These are phyloP conservation scores for Turritopsis dohrnii DNA, from an alignment of 30 jellyfish, hydroid and myxozoan genomes.

Conservation along the genomic window DNA sequence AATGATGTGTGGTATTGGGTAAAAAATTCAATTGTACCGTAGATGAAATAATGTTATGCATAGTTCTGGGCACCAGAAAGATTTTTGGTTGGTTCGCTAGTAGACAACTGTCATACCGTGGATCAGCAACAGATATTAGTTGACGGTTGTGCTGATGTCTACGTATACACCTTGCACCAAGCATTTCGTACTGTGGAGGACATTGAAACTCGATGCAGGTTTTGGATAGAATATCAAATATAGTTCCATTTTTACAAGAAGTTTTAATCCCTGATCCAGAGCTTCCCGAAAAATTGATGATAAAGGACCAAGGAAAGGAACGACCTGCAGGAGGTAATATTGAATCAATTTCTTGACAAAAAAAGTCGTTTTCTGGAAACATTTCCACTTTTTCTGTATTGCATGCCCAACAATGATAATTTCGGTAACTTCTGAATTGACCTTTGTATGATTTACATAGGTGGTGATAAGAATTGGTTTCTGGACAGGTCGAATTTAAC, in stretches of 20 bases:
- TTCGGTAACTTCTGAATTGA: neutral
- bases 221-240: neutral
- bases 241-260: neutral
- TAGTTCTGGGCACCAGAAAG: neutral
- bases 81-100: neutral
- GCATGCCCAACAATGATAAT: conserved; percentile 15
- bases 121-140: neutral
- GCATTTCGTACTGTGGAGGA: neutral
- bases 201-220: neutral
- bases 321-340: no score
- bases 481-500: neutral
- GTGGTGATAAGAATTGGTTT: neutral
- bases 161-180: neutral
- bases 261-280: neutral
- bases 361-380: neutral
- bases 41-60: neutral
- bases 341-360: no score
- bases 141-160: neutral
- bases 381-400: neutral
- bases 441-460: conserved; percentile 12
- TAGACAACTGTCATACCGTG: neutral
- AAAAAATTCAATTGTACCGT: neutral
- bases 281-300: neutral
- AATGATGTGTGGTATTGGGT: neutral
- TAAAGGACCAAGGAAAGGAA: neutral